These are phyloP conservation scores for Patella caerulea DNA, from an alignment of 2,888 invertebrate genomes.

Conservation along the genomic window DNA sequence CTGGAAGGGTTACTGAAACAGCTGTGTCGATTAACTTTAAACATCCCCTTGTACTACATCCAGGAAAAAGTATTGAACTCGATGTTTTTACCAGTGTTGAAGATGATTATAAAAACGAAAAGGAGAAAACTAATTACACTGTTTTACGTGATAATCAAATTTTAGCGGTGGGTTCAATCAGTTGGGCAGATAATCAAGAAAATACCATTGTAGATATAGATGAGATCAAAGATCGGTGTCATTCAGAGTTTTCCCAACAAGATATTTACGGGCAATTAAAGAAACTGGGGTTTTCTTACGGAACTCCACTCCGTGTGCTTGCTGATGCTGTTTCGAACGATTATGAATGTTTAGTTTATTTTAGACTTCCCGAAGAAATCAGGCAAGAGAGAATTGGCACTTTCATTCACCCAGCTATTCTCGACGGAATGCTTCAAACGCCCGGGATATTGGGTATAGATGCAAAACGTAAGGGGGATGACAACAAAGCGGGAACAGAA, in stretches of 20 bases:
- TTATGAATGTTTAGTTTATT: constrained; percentile 6
- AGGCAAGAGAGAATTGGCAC: constrained; percentile 17
- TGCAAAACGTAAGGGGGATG: not conserved
- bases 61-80: not conserved
- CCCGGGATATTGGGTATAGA: constrained; percentile 2
- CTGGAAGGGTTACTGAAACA: not conserved
- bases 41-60: not conserved
- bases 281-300: constrained; percentile 16
- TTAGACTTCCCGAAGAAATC: not conserved
- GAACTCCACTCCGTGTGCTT: constrained; percentile 5
- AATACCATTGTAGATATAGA: not conserved
- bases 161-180: not conserved
- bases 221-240: not conserved
- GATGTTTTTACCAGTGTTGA: not conserved
- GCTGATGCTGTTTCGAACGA: not conserved
- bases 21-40: not conserved
- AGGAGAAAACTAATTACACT: not conserved
- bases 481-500: not conserved
- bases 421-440: constrained; percentile 22
- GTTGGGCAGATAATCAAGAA: not conserved
- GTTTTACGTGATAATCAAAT: not conserved
- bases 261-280: constrained; percentile 17
- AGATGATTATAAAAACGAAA: not conserved
- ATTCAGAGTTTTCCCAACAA: not conserved
- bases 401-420: constrained; percentile 21